Conservation (phyloP, 1,140 invertebrate genomes). For the Camponotus floridanus region DNA sequence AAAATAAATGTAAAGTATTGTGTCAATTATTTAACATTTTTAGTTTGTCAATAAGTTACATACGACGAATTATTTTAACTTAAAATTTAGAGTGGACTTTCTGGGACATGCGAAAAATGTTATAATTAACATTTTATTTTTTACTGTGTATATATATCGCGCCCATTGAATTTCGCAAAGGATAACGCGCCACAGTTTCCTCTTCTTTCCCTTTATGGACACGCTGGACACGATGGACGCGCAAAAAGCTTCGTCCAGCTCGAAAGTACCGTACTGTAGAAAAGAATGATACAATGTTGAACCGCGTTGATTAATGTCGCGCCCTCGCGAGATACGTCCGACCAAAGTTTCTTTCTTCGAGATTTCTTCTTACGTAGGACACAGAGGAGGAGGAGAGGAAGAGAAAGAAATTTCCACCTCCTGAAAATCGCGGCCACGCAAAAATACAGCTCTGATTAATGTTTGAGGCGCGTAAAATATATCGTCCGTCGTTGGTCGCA, state of each 20-base stretch:
- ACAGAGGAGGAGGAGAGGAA: background rate
- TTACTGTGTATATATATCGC: background rate
- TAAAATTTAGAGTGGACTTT: no score
- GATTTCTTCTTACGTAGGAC: constrained; percentile 12
- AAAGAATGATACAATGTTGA: constrained; percentile 55
- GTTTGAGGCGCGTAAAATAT: constrained; percentile 37
- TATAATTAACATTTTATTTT: no score
- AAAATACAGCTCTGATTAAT: constrained; percentile 59
- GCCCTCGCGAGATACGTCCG: constrained; percentile 23
- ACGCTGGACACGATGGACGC: background rate
- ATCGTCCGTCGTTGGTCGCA: constrained; percentile 25
- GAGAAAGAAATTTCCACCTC: constrained; percentile 11
- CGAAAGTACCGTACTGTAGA: background rate
- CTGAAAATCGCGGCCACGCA: constrained; percentile 38
- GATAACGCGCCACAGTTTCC: constrained; percentile 18
- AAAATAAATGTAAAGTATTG: no score
- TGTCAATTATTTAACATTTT: no score
- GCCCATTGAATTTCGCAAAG: constrained; percentile 13
- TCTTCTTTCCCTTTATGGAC: constrained; percentile 54
- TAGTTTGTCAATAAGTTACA: no score
- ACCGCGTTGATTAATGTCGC: constrained; percentile 55
- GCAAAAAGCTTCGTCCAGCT: constrained; percentile 23
- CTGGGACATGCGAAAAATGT: no score
- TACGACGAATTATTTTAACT: no score
- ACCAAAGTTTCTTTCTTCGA: constrained; percentile 33